These are phyloP conservation scores for Leptatherina wallacei DNA, from an alignment of 2,797 vertebrate species.

Conservation along the genomic window DNA sequence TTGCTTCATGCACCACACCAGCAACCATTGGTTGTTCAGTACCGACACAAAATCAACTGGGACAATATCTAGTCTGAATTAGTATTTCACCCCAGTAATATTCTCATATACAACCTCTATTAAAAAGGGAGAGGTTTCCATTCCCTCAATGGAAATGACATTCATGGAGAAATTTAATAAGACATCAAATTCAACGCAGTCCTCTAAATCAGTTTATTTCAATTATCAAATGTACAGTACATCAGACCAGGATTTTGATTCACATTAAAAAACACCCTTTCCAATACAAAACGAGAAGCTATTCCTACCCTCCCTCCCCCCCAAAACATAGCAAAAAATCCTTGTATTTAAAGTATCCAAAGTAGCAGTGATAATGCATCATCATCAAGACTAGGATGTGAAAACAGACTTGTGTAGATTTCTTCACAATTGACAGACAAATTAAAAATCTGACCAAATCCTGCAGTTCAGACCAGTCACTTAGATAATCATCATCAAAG, in stretches of 20 bases:
- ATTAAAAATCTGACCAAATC: slow-evolving; percentile 6
- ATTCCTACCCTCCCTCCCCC: not conserved
- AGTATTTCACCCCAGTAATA: too few species aligned
- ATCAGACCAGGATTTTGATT: slow-evolving; percentile 62
- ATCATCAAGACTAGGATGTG: slow-evolving; percentile 22
- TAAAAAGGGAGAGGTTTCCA: too few species aligned
- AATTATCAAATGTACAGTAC: slow-evolving; percentile 82
- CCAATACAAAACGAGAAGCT: slow-evolving; percentile 61
- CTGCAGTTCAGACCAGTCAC: not conserved
- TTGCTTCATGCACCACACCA: too few species aligned
- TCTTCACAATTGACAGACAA: slow-evolving; percentile 33
- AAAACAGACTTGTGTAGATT: slow-evolving; percentile 8
- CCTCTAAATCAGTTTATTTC: slow-evolving; percentile 72
- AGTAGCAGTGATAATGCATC: slow-evolving; percentile 61
- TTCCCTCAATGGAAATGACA: too few species aligned
- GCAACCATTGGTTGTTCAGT: too few species aligned
- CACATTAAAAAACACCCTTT: slow-evolving; percentile 70
- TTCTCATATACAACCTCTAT: too few species aligned
- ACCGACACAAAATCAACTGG: too few species aligned
- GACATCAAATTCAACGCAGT: not conserved
- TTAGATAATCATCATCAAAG: not conserved
- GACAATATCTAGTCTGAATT: too few species aligned
- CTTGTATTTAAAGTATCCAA: slow-evolving; percentile 68
- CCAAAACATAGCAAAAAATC: slow-evolving; percentile 43
- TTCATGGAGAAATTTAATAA: not conserved